Conservation (phyloP, 2,888 invertebrate species). For the Craniophora ligustri region DNA sequence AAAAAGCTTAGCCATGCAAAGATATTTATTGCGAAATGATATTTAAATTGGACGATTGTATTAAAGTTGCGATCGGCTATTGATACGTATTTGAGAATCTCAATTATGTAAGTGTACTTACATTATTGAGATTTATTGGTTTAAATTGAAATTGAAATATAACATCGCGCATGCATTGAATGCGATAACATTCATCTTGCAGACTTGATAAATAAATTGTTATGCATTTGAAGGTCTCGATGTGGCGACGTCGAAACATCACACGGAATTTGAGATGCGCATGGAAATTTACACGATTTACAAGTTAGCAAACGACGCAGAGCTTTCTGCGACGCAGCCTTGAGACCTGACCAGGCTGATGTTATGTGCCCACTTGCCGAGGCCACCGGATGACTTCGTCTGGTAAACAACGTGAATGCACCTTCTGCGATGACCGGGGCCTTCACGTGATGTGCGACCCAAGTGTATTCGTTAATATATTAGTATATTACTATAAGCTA, state of each 20-base stretch:
- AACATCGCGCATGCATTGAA: slow-evolving; percentile 61
- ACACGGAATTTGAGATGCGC: slow-evolving; percentile 6
- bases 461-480: too few species aligned
- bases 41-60: slow-evolving; percentile 16
- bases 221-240: slow-evolving; percentile 46
- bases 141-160: slow-evolving; percentile 70
- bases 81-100: slow-evolving; percentile 14
- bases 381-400: background rate
- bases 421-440: too few species aligned
- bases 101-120: too few species aligned
- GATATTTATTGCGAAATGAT: slow-evolving; percentile 28
- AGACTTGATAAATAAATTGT: slow-evolving; percentile 54
- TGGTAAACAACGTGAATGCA: too few species aligned
- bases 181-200: slow-evolving; percentile 59
- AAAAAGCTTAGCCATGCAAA: slow-evolving; percentile 47
- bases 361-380: background rate
- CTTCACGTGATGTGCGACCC: too few species aligned
- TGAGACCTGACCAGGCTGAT: background rate
- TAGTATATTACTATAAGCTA: too few species aligned
- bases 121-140: slow-evolving; percentile 65
- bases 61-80: slow-evolving; percentile 17
- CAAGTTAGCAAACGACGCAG: background rate
- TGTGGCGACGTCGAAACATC: background rate
- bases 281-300: slow-evolving; percentile 9
- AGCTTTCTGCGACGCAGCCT: background rate